These are phyloP conservation scores for Piscicola geometra DNA, from an alignment of 2,888 invertebrate genomes.

Conservation along the genomic window DNA sequence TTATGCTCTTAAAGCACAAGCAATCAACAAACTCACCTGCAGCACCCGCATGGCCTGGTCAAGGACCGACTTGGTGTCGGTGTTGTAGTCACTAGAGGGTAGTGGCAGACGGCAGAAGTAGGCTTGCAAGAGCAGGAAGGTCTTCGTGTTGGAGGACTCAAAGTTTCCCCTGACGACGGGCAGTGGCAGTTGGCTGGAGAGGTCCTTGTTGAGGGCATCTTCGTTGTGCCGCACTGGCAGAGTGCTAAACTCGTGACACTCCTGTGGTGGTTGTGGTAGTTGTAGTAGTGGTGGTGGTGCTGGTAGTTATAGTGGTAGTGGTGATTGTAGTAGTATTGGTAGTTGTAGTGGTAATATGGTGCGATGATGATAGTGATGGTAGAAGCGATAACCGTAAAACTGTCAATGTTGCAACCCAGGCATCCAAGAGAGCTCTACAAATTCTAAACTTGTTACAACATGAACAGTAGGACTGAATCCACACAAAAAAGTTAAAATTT, in stretches of 20 bases:
- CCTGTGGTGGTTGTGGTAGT: conserved; percentile 53
- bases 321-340: no score
- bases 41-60: conserved; percentile 87
- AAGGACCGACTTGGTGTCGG: conserved; percentile 91
- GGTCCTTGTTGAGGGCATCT: conserved; percentile 80
- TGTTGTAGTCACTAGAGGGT: conserved; percentile 87
- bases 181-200: conserved; percentile 71
- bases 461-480: neutral
- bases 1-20: neutral
- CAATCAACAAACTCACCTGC: conserved; percentile 63
- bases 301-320: neutral
- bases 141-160: conserved; percentile 90
- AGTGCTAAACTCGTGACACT: conserved; percentile 81
- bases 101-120: conserved; percentile 78
- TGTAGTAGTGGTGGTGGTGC: neutral
- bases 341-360: no score
- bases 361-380: neutral
- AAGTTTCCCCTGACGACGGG: conserved; percentile 69
- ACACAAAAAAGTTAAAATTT: neutral
- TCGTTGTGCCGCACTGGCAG: conserved; percentile 97
- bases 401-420: no score
- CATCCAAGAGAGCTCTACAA: neutral
- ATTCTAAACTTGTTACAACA: neutral
- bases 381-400: neutral
- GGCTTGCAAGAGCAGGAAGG: conserved; percentile 84